Base-by-base conservation (phyloP, 2,113 vertebrate genomes). In the Sigmodon hispidus region DNA sequence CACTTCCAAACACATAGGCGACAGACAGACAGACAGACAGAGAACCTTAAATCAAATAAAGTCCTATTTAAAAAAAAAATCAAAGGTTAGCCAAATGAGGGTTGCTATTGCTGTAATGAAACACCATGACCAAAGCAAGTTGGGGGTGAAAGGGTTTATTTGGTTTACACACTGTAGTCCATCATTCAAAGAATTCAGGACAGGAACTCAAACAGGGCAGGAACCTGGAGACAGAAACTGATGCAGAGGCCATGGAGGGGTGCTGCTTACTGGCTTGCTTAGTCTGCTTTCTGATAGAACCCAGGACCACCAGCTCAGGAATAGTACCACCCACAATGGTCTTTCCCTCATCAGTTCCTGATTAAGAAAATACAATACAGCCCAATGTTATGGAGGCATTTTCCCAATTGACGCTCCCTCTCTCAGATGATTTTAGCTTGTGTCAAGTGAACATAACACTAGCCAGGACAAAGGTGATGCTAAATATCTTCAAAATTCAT, bases 61-160 rank as follows among this genome's bases (percentile, higher is more conserved):
- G 67, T 90, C 59, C 21, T 76, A 90, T 79, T 63, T n/a, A n/a
- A n/a, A n/a, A n/a, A n/a, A n/a, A 52, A 67, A 91, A 94, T 50
- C 21, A 81, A 94, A 59, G 55, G 55, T 59, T 43, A 26, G n/a
- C 52, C 77, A n/a, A 57, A 57, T 24, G 57, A 80, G 31, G 31
- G 15, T 80, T 36, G 45, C 7, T 40, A 61, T 31, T 59, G 21
- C 55, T 61, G 13, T 29, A 45, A 84, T 63, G 26, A 45, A 84
- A 63, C n/a, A 84, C 40, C 31, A 63, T 63, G 80, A 84, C n/a
- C 57, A 63, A 61, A 84, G n/a, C 52, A 80, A 40, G 5, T 13
- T 80, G 11, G 11, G 36, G 22, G 40, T 10, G 48, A 80, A 57
- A 57, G 52, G 76, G 34, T 79, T 55, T 55, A 80, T 80, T 80